Percentiles rank a stretch among this genome's conserved stretches.
Evolutionary conservation across 2,113 vertebrate genomes (phyloP).

Genomic region (chimpanzee (Pan troglodytes)): NHGRI_mPanTro3-v2.1_pri NC_072419.2:45093001-45093500

Average conservation of each 20-base stretch:
- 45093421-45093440: not conserved
- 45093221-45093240: not conserved
- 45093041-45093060: not conserved
- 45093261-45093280: not conserved
- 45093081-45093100: not conserved
- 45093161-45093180: not conserved
- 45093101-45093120: not conserved
- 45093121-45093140: not conserved
- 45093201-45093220: not conserved
- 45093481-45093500: not conserved
- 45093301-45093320: not conserved
- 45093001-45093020: not conserved
- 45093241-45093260: not conserved
- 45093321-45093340: not conserved
- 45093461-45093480: not conserved
- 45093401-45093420: not conserved
- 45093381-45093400: not conserved
- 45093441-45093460: not conserved
- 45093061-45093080: not conserved
- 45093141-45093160: not conserved
- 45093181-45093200: not conserved
- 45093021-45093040: not conserved
- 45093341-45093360: not conserved
- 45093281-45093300: not conserved
- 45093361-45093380: not conserved